phyloP scores from a whole-genome alignment of 2,888 invertebrate species.

The Thymelicus lineola region DNA sequence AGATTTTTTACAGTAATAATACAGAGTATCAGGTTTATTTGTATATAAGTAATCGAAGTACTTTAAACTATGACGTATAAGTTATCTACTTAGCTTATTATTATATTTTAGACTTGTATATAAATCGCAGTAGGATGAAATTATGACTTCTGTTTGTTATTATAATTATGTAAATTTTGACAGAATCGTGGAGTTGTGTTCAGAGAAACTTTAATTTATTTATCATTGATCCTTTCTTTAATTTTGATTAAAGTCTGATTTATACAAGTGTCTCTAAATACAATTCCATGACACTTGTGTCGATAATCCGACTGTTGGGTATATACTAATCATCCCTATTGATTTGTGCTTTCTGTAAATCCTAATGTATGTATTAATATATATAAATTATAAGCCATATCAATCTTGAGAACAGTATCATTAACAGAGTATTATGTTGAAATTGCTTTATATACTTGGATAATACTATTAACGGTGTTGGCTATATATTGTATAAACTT shows the following conservation, averaged over 20 bases:
- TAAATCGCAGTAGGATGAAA: not conserved
- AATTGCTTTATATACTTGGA: constrained; percentile 9
- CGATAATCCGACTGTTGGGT: not conserved
- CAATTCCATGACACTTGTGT: not conserved
- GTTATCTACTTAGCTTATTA: not conserved
- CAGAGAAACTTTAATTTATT: not conserved
- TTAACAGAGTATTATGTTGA: constrained; percentile 1
- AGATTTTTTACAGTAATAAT: not conserved
- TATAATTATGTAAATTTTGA: not conserved
- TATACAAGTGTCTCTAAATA: not conserved
- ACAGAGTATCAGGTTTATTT: not conserved
- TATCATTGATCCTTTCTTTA: too few relatives aligned
- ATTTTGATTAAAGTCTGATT: too few relatives aligned
- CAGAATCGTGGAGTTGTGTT: not conserved
- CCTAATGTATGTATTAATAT: constrained; percentile 40
- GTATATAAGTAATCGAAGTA: constrained; percentile 1
- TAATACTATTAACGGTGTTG: not conserved
- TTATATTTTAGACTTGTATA: not conserved
- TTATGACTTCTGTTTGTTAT: too few relatives aligned
- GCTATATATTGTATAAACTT: constrained; percentile 1
- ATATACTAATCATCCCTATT: not conserved
- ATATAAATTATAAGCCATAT: constrained; percentile 47
- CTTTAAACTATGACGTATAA: not conserved
- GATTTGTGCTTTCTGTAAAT: constrained; percentile 19
- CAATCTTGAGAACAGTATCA: constrained; percentile 38